Evolutionary conservation across 1,140 invertebrate genomes (phyloP).

Genomic region (Amyelois transitella): DNA sequence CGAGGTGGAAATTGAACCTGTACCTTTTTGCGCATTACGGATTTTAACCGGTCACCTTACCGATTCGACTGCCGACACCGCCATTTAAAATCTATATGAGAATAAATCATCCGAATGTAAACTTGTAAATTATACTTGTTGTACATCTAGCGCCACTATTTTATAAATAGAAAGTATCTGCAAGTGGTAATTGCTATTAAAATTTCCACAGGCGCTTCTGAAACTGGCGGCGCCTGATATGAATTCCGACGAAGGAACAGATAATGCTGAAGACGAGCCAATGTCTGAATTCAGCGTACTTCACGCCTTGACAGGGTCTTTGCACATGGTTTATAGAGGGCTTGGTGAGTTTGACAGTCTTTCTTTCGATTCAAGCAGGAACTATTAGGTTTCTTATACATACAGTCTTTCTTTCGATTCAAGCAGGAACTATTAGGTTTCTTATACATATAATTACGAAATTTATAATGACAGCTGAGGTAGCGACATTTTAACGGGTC

Average conservation of each 20-base stretch:
- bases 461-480: no score
- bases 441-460: not conserved
- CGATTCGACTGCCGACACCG: no score
- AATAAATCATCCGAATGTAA: no score
- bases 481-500: no score
- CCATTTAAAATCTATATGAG: no score
- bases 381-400: not conserved
- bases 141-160: not conserved
- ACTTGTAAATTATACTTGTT: no score
- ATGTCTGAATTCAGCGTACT: constrained; percentile 44
- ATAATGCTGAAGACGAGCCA: constrained; percentile 38
- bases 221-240: constrained; percentile 59
- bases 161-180: constrained; percentile 12
- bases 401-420: not conserved
- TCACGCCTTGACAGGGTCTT: constrained; percentile 47
- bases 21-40: no score
- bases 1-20: no score
- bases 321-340: constrained; percentile 34
- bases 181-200: constrained; percentile 46
- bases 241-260: constrained; percentile 43
- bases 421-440: not conserved
- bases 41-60: no score
- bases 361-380: no score
- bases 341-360: constrained; percentile 20
- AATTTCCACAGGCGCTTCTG: constrained; percentile 52